Percentiles rank a stretch among this genome's conserved stretches.
These are phyloP conservation scores for Rhinolophus sinicus DNA, from an alignment of 2,113 vertebrate genomes.

Conservation along the genomic window DNA sequence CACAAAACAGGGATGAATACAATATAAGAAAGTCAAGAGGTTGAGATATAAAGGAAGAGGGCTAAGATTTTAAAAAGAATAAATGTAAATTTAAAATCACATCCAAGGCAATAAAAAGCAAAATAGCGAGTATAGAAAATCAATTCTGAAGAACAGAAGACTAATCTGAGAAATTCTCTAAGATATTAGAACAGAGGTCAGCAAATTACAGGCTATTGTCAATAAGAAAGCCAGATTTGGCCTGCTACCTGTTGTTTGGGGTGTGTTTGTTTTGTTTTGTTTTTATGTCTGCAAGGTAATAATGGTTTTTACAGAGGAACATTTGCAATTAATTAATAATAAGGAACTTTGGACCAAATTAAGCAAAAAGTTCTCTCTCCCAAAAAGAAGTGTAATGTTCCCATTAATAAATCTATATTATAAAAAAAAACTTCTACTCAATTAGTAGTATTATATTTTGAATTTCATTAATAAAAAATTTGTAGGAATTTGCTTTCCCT, in stretches of 20 bases:
- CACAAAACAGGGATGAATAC: neutral
- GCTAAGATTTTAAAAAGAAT: neutral
- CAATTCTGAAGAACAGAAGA: neutral
- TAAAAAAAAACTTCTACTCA: neutral
- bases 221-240: neutral
- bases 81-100: neutral
- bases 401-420: neutral
- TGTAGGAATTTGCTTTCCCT: neutral
- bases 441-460: neutral
- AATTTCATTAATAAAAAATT: neutral
- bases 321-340: neutral
- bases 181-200: neutral
- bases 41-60: neutral
- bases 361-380: neutral
- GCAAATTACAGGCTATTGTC: neutral
- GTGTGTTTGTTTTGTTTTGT: neutral
- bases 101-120: neutral
- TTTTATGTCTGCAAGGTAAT: neutral
- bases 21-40: neutral
- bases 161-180: neutral
- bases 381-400: neutral
- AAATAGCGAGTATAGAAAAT: neutral
- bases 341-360: neutral
- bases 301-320: neutral
- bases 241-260: too few species aligned